phyloP scores from a whole-genome alignment of 1,140 invertebrate genomes.

The Episyrphus balteatus region DNA sequence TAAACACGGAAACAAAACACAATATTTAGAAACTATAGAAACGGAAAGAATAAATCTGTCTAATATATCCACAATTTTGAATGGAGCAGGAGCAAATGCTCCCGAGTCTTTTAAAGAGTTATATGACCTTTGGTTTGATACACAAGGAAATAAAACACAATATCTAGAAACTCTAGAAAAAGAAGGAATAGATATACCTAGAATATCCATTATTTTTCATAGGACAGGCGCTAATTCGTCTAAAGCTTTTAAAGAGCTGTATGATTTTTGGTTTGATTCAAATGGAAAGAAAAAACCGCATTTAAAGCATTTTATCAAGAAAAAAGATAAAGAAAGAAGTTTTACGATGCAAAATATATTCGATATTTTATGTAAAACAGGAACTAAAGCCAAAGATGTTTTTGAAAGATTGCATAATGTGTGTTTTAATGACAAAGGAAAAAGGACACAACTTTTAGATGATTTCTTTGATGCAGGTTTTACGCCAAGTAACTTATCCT shows the following conservation, averaged over 20 bases:
- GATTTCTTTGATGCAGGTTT: no score
- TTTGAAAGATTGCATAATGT: neutral
- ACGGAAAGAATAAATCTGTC: no score
- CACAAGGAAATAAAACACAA: constrained; percentile 9
- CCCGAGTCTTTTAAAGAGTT: constrained; percentile 8
- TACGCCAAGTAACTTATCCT: no score
- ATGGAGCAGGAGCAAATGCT: constrained; percentile 10
- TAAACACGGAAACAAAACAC: no score
- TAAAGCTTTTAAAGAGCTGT: constrained; percentile 3
- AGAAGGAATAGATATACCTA: constrained; percentile 10
- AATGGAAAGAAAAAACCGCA: constrained; percentile 1
- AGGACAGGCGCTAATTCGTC: neutral
- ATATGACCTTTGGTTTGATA: constrained; percentile 12
- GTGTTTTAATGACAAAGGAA: neutral
- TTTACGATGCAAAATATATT: neutral
- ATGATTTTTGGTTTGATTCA: constrained; percentile 1
- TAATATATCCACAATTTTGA: constrained; percentile 12
- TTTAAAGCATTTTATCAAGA: constrained; percentile 11
- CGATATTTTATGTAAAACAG: neutral
- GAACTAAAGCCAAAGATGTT: neutral
- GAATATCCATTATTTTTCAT: constrained; percentile 6
- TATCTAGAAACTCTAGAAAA: constrained; percentile 13
- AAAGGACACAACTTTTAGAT: constrained; percentile 5
- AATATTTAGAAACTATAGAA: no score
- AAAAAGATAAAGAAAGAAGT: constrained; percentile 9